Evolutionary conservation across 2,888 invertebrate species (phyloP).

Genomic region (Latrodectus elegans): DNA sequence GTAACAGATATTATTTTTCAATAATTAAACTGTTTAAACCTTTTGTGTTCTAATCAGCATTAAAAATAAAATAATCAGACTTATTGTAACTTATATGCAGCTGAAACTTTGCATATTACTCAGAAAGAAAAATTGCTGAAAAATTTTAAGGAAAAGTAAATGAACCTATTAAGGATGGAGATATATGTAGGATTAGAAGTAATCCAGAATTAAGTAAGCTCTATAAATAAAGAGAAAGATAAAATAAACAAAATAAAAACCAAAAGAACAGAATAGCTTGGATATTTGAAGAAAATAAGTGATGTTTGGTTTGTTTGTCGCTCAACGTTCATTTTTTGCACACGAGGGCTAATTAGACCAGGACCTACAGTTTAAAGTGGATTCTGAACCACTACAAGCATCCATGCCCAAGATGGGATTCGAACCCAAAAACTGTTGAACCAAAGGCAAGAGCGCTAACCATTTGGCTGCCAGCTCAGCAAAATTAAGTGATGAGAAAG

Average conservation of each 20-base stretch:
- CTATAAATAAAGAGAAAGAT: background rate
- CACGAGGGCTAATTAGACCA: too few species aligned
- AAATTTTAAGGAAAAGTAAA: background rate
- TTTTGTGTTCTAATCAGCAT: background rate
- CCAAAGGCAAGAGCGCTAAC: too few species aligned
- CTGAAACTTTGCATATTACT: background rate
- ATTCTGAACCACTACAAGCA: too few species aligned
- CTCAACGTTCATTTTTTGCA: too few species aligned
- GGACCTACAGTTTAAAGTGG: too few species aligned
- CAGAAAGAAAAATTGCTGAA: background rate
- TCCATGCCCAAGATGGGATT: too few species aligned
- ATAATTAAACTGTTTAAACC: background rate
- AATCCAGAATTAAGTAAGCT: slow-evolving; percentile 2
- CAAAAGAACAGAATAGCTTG: background rate
- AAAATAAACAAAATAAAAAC: background rate
- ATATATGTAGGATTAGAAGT: background rate
- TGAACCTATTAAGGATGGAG: background rate
- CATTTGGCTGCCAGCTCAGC: too few species aligned
- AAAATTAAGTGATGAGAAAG: background rate
- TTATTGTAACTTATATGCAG: background rate
- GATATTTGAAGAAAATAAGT: background rate
- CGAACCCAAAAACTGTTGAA: too few species aligned
- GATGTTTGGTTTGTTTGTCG: too few species aligned
- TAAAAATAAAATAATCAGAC: background rate
- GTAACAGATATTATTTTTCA: background rate